Evolutionary conservation across 2,113 vertebrate species (phyloP).

Genomic region (Vulpes ferrilata): DNA sequence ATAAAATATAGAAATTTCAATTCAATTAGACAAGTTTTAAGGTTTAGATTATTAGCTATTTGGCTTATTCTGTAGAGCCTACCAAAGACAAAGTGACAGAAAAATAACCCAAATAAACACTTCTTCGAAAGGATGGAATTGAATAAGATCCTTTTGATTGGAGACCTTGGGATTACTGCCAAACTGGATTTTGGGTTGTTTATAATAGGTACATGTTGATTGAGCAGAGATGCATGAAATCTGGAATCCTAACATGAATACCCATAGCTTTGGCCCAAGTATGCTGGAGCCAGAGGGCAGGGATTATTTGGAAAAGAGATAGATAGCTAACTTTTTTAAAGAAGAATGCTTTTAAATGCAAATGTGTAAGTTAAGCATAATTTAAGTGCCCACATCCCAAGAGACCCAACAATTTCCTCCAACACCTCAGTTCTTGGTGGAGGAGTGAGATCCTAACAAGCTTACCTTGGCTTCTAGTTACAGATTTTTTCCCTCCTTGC

Average conservation of each 20-base stretch:
- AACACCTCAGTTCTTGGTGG: conserved; percentile 62
- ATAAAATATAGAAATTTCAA: conserved; percentile 59
- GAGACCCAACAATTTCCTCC: conserved; percentile 73
- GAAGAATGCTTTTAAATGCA: conserved; percentile 80
- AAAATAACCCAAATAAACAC: conserved; percentile 78
- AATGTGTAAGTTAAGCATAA: conserved; percentile 82
- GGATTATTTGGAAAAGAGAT: conserved; percentile 74
- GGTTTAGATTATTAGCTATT: conserved; percentile 56
- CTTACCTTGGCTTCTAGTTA: conserved; percentile 55
- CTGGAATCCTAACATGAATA: conserved; percentile 71
- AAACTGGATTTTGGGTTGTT: conserved; percentile 82
- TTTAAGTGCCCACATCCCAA: conserved; percentile 77
- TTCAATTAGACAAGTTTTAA: conserved; percentile 65
- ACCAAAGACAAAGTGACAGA: conserved; percentile 80
- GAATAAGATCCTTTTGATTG: conserved; percentile 86
- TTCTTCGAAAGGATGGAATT: conserved; percentile 80
- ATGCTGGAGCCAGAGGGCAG: conserved; percentile 52
- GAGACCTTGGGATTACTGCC: conserved; percentile 81
- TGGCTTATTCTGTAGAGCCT: conserved; percentile 70
- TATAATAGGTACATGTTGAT: conserved; percentile 85
- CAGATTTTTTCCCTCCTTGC: conserved; percentile 69
- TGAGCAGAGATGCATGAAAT: conserved; percentile 81
- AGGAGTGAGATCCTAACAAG: conserved; percentile 8
- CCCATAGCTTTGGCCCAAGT: conserved; percentile 63
- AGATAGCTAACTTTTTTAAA: conserved; percentile 82